Conservation (phyloP, 1,140 invertebrate genomes). For the Aethina tumida region DNA sequence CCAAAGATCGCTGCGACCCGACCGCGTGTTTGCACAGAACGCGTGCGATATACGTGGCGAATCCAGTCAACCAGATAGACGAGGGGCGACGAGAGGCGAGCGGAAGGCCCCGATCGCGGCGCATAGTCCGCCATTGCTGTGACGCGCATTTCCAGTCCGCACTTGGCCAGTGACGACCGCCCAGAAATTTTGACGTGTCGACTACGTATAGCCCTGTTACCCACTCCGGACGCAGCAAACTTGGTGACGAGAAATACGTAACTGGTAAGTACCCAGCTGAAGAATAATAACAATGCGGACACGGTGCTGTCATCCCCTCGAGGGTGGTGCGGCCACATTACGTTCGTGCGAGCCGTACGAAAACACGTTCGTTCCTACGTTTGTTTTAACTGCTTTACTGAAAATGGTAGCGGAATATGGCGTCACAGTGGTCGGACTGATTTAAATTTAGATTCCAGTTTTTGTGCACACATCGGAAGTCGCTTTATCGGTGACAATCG, state of each 20-base stretch:
- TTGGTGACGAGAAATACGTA: conserved; percentile 91
- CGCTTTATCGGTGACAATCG: no score
- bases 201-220: conserved; percentile 85
- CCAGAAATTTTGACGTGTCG: conserved; percentile 87
- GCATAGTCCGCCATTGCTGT: conserved; percentile 44
- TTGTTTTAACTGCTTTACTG: conserved; percentile 29
- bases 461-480: no score
- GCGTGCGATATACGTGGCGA: background rate
- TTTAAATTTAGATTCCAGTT: conserved; percentile 40
- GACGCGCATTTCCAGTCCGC: conserved; percentile 53
- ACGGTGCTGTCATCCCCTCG: conserved; percentile 41
- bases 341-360: conserved; percentile 22
- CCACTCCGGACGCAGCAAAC: conserved; percentile 86
- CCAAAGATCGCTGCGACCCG: background rate
- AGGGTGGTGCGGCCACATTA: conserved; percentile 25
- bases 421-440: conserved; percentile 38
- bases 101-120: conserved; percentile 15
- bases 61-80: conserved; percentile 2
- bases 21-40: background rate
- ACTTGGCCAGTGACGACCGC: conserved; percentile 77
- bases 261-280: conserved; percentile 73
- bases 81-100: conserved; percentile 9
- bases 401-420: conserved; percentile 46
- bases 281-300: conserved; percentile 56
- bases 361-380: conserved; percentile 28